phyloP scores from a whole-genome alignment of 2,888 invertebrate species.

The Euclidia mi region DNA sequence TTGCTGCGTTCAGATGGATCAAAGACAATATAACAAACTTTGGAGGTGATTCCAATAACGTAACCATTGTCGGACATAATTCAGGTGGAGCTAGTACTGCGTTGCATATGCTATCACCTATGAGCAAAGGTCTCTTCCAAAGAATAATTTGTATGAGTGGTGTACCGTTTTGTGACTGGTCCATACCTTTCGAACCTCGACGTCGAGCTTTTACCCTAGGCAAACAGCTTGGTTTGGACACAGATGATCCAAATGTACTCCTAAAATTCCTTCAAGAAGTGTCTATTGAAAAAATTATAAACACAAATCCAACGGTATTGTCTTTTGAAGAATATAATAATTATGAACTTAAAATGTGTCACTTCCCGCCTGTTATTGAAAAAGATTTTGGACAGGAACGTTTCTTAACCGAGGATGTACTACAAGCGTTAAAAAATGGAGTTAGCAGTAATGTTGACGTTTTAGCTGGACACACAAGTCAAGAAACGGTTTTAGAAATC shows the following conservation, averaged over 20 bases:
- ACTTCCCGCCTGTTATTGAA: conserved; percentile 71
- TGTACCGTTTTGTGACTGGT: conserved; percentile 64
- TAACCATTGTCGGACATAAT: conserved; percentile 57
- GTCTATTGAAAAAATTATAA: conserved; percentile 58
- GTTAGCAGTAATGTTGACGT: conserved; percentile 89
- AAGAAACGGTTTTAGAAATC: conserved; percentile 87
- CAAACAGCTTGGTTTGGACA: conserved; percentile 63
- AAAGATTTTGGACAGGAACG: conserved; percentile 67
- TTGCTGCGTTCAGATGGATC: conserved; percentile 51
- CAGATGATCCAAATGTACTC: conserved; percentile 61
- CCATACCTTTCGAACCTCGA: conserved; percentile 54
- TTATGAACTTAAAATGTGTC: conserved; percentile 59
- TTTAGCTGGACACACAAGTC: conserved; percentile 92
- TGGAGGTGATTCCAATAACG: conserved; percentile 53
- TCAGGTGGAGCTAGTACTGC: conserved; percentile 42
- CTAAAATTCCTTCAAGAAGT: conserved; percentile 68
- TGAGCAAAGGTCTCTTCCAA: conserved; percentile 59
- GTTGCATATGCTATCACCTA: conserved; percentile 55
- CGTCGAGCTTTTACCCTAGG: conserved; percentile 66
- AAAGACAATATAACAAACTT: conserved; percentile 48
- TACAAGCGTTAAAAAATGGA: conserved; percentile 73
- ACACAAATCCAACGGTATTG: conserved; percentile 55
- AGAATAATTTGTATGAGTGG: conserved; percentile 60
- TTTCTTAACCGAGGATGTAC: conserved; percentile 63
- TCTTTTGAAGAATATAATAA: conserved; percentile 57